Evolutionary conservation across 2,888 invertebrate genomes (phyloP).

Genomic region (Epinotia demarniana): DNA sequence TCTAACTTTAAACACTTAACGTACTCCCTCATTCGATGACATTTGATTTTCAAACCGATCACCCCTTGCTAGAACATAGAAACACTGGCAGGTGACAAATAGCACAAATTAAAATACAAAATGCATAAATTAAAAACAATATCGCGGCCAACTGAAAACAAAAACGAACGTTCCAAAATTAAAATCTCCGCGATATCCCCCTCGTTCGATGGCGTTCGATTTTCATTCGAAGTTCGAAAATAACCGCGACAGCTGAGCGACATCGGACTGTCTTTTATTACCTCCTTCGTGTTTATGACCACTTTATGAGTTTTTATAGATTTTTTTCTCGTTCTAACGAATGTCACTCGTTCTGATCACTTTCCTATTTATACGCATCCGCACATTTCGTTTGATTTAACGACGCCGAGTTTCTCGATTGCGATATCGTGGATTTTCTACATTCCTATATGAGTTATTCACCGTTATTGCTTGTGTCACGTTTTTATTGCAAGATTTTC

Average conservation of each 20-base stretch:
- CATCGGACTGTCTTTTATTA: conserved; percentile 80
- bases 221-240: conserved; percentile 79
- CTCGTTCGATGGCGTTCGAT: conserved; percentile 81
- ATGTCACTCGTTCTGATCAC: conserved; percentile 63
- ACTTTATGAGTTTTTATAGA: conserved; percentile 83
- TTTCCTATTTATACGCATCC: conserved; percentile 69
- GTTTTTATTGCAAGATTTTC: conserved; percentile 17
- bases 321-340: conserved; percentile 76
- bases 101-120: conserved; percentile 10
- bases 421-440: conserved; percentile 37
- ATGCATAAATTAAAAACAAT: conserved; percentile 31
- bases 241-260: conserved; percentile 84
- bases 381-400: conserved; percentile 58
- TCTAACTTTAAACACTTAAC: not conserved
- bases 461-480: not conserved
- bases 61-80: conserved; percentile 3
- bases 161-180: conserved; percentile 65
- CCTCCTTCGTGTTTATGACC: conserved; percentile 83
- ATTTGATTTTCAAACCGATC: conserved; percentile 17
- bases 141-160: conserved; percentile 22
- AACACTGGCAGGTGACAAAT: conserved; percentile 10
- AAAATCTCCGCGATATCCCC: conserved; percentile 72
- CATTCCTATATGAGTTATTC: conserved; percentile 34
- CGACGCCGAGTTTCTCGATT: conserved; percentile 30
- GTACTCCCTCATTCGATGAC: not conserved